Evolutionary conservation across 2,113 vertebrate genomes (phyloP).

Genomic region (Myotis yumanensis): DNA sequence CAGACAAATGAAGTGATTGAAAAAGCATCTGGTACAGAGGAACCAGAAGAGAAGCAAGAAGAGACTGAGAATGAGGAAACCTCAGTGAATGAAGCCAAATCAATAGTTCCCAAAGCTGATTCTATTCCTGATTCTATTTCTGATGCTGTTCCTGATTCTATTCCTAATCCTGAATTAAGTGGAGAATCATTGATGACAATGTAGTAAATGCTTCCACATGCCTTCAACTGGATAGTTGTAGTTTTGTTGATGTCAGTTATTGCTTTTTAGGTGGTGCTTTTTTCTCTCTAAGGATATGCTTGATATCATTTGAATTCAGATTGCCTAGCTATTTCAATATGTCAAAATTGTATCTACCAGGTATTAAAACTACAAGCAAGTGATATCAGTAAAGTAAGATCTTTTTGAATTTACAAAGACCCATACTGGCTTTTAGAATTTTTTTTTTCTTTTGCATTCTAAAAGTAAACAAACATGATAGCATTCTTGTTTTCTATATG

Average conservation of each 20-base stretch:
- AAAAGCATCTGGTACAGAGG: slow-evolving; percentile 67
- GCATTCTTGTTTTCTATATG: slow-evolving; percentile 71
- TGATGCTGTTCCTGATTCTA: slow-evolving; percentile 75
- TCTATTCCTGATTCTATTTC: slow-evolving; percentile 56
- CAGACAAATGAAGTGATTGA: slow-evolving; percentile 71
- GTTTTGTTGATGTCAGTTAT: slow-evolving; percentile 83
- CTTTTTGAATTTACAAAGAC: slow-evolving; percentile 77
- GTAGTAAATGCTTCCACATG: slow-evolving; percentile 87
- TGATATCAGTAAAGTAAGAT: slow-evolving; percentile 70
- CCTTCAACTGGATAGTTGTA: slow-evolving; percentile 84
- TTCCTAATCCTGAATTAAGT: slow-evolving; percentile 84
- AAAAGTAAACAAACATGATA: slow-evolving; percentile 62
- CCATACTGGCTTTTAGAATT: slow-evolving; percentile 62
- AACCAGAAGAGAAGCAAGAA: slow-evolving; percentile 75
- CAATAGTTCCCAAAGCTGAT: slow-evolving; percentile 75
- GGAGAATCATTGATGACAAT: slow-evolving; percentile 88
- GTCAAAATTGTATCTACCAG: slow-evolving; percentile 72
- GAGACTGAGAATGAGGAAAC: slow-evolving; percentile 77
- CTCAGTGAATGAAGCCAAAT: slow-evolving; percentile 74
- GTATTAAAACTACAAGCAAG: slow-evolving; percentile 75
- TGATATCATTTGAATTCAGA: slow-evolving; percentile 79
- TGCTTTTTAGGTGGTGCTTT: slow-evolving; percentile 83
- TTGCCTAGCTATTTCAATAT: slow-evolving; percentile 77
- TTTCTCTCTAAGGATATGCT: slow-evolving; percentile 58
- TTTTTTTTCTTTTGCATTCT: slow-evolving; percentile 63